Evolutionary conservation across 37 sponge, comb jelly and placozoan species (phyloP).

Genomic region (Crambe crambe): DNA sequence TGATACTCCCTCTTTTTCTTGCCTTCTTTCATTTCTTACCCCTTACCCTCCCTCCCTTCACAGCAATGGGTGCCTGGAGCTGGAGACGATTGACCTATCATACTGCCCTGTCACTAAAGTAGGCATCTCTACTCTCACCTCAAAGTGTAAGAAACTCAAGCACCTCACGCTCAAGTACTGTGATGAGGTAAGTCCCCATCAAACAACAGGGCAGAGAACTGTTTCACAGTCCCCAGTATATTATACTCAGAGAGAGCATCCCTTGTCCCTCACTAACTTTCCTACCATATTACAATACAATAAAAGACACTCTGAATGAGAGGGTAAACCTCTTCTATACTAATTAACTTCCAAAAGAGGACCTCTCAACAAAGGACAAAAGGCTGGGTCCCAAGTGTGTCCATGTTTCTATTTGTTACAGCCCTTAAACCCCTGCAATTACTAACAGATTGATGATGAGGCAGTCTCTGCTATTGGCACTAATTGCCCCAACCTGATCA

Average conservation of each 20-base stretch:
- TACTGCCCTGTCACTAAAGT: conserved; percentile 56
- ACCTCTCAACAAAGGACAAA: too few species aligned
- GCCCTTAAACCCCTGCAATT: too few species aligned
- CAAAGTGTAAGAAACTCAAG: conserved; percentile 37
- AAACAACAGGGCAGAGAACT: too few species aligned
- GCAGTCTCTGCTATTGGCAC: conserved; percentile 43
- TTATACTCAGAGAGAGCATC: too few species aligned
- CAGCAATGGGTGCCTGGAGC: conserved; percentile 56
- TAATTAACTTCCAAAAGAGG: too few species aligned
- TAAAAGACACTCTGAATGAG: too few species aligned
- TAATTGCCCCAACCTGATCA: conserved; percentile 38
- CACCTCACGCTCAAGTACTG: conserved; percentile 65
- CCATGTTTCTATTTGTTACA: too few species aligned
- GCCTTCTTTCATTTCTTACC: neutral
- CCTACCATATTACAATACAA: too few species aligned
- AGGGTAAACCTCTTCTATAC: too few species aligned
- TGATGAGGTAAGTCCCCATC: conserved; percentile 47
- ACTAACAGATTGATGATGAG: conserved; percentile 51
- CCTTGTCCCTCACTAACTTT: too few species aligned
- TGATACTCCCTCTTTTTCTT: neutral
- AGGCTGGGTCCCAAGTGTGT: too few species aligned
- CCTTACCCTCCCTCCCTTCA: neutral
- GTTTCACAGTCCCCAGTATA: too few species aligned
- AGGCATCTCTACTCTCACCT: conserved; percentile 37
- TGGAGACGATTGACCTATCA: conserved; percentile 68